phyloP scores from a whole-genome alignment of 1,140 invertebrate species.

The Andrena cerasifolii region DNA sequence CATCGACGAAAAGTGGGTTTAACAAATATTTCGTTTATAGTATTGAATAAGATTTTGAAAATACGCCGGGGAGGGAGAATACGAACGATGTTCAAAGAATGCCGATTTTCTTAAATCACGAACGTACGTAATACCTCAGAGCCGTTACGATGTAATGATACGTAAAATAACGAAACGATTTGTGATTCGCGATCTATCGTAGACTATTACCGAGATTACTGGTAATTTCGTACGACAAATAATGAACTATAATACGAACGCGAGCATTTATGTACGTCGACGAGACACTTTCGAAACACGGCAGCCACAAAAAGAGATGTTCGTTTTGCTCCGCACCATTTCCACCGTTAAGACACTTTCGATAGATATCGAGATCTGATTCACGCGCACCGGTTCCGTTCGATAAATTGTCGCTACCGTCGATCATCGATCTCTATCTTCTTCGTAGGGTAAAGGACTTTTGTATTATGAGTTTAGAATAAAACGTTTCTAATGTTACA shows the following conservation, averaged over 20 bases:
- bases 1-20: slow-evolving; percentile 25
- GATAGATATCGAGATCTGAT: slow-evolving; percentile 1
- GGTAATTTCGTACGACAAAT: slow-evolving; percentile 52
- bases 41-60: slow-evolving; percentile 27
- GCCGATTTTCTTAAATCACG: slow-evolving; percentile 42
- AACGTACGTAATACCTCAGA: slow-evolving; percentile 50
- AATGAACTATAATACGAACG: slow-evolving; percentile 39
- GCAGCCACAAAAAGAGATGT: slow-evolving; percentile 11
- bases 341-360: slow-evolving; percentile 10
- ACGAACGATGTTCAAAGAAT: slow-evolving; percentile 23
- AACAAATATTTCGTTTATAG: slow-evolving; percentile 31
- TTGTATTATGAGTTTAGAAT: slow-evolving; percentile 38
- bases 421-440: slow-evolving; percentile 39
- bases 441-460: slow-evolving; percentile 39
- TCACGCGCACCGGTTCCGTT: slow-evolving; percentile 15
- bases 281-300: slow-evolving; percentile 32
- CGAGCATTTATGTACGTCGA: slow-evolving; percentile 45
- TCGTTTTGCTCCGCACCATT: slow-evolving; percentile 20
- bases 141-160: slow-evolving; percentile 45
- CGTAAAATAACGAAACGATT: slow-evolving; percentile 45
- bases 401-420: slow-evolving; percentile 19
- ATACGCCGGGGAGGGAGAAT: slow-evolving; percentile 11
- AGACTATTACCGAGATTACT: slow-evolving; percentile 37
- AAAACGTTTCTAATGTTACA: slow-evolving; percentile 30
- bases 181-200: slow-evolving; percentile 49